Evolutionary conservation across 2,113 vertebrate genomes (phyloP).

Genomic region (Myodes glareolus): DNA sequence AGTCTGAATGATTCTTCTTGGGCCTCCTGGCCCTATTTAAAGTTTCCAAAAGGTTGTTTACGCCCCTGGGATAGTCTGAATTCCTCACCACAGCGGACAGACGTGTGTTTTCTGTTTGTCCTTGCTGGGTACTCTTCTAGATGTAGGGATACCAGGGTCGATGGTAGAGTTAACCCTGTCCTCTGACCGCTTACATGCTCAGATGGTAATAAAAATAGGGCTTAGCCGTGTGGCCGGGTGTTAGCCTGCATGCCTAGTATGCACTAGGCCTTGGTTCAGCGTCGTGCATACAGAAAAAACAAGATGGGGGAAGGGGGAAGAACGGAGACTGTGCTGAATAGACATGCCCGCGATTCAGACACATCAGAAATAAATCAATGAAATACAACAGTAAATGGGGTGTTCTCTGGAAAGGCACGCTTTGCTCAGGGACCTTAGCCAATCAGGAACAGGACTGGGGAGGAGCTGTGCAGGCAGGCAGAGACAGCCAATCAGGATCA

Average conservation of each 20-base stretch:
- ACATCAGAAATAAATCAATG: background rate
- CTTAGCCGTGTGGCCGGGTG: background rate
- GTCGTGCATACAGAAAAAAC: background rate
- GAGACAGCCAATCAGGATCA: background rate
- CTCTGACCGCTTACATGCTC: background rate
- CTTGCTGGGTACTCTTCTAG: background rate
- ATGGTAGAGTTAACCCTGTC: background rate
- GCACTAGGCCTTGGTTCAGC: background rate
- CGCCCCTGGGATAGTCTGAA: background rate
- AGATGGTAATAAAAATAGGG: background rate
- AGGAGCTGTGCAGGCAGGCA: background rate
- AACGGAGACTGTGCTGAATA: background rate
- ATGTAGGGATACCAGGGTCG: background rate
- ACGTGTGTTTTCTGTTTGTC: background rate
- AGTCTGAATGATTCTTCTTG: background rate
- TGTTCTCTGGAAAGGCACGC: background rate
- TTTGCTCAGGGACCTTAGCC: background rate
- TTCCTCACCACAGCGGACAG: background rate
- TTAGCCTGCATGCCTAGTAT: rapidly evolving
- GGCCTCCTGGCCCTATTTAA: background rate
- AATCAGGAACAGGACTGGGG: background rate
- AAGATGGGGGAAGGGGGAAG: background rate
- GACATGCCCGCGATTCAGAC: background rate
- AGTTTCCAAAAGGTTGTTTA: background rate
- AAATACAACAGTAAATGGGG: background rate